Conservation (phyloP, 2,888 invertebrate species). For the Caradrina clavipalpis region DNA sequence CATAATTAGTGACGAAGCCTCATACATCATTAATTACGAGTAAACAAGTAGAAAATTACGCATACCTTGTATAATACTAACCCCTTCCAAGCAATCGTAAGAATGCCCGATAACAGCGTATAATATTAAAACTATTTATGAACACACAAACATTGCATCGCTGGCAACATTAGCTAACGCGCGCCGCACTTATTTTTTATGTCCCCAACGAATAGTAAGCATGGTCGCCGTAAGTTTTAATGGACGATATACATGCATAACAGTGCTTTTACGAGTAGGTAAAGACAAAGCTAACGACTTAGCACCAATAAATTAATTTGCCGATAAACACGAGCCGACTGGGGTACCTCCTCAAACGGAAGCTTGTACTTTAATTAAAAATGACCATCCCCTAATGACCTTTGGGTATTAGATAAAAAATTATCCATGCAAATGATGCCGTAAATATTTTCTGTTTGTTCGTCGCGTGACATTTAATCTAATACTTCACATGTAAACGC, state of each 20-base stretch:
- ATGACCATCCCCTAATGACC: constrained; percentile 69
- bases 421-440: constrained; percentile 65
- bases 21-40: constrained; percentile 40
- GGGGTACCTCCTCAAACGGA: constrained; percentile 62
- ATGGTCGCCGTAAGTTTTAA: constrained; percentile 75
- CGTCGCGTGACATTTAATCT: constrained; percentile 56
- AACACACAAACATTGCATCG: constrained; percentile 60
- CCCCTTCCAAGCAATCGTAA: constrained; percentile 24
- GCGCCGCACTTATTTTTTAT: constrained; percentile 73
- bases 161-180: constrained; percentile 62
- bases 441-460: constrained; percentile 52
- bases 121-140: constrained; percentile 55
- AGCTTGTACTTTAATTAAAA: constrained; percentile 69
- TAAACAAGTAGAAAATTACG: constrained; percentile 38
- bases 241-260: constrained; percentile 72
- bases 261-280: constrained; percentile 68
- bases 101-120: constrained; percentile 34
- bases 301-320: constrained; percentile 76
- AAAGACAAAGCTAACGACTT: constrained; percentile 74
- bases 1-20: constrained; percentile 32
- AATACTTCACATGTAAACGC: constrained; percentile 31
- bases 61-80: constrained; percentile 19
- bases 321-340: constrained; percentile 68
- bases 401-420: constrained; percentile 64
- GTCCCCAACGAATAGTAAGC: constrained; percentile 70